These are phyloP conservation scores for Gambelia wislizenii DNA, from an alignment of 2,797 vertebrate species.

Conservation along the genomic window DNA sequence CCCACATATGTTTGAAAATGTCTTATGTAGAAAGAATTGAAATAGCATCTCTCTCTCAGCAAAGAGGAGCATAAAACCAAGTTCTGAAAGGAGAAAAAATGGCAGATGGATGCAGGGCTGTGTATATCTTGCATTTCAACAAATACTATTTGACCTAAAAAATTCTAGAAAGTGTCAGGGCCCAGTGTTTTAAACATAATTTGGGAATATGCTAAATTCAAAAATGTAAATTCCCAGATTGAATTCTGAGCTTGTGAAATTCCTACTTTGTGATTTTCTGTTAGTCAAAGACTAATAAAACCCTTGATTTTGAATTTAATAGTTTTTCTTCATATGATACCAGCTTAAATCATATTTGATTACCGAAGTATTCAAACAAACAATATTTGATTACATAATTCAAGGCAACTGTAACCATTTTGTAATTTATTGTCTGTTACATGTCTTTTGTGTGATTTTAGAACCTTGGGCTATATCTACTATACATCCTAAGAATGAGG, in stretches of 20 bases:
- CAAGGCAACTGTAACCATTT: not conserved
- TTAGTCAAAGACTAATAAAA: not conserved
- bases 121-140: not conserved
- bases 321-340: not conserved
- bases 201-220: not conserved
- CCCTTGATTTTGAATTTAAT: not conserved
- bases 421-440: not conserved
- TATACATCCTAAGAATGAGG: not conserved
- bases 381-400: not conserved
- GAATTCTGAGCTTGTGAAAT: not conserved
- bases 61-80: not conserved
- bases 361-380: not conserved
- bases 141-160: not conserved
- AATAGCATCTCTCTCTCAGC: not conserved
- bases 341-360: not conserved
- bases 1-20: not conserved
- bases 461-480: not conserved
- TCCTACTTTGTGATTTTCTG: not conserved
- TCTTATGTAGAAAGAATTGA: not conserved
- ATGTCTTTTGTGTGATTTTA: not conserved
- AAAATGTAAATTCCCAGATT: not conserved
- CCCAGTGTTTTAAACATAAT: not conserved
- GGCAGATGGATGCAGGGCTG: not conserved
- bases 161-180: not conserved
- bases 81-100: not conserved